Evolutionary conservation across 1,140 invertebrate species (phyloP), one percentile per base, ranked within the genome.

Genomic region (Rhynchophorus ferrugineus): DNA sequence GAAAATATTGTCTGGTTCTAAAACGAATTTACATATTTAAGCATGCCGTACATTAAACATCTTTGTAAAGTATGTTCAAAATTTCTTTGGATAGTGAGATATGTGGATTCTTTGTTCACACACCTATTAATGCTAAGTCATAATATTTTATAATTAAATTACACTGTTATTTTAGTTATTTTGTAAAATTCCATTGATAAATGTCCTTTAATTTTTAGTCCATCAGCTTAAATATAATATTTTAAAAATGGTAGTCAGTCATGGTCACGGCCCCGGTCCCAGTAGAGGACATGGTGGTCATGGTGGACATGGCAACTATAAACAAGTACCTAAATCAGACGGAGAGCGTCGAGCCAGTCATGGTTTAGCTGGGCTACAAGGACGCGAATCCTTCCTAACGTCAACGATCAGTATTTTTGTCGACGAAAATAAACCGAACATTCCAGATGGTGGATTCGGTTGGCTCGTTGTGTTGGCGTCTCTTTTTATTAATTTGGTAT

Each of bases 391-490:
- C 13, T 52, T 55, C 34, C 36, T 51, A 16, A 59, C 42, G 38
- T 52, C 20, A 16, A 24, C 43, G 14, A 58, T 58, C 22, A 48
- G 49, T 18, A 11, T 57, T 33, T 52, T 50, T 6, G 46, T 57
- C 3, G 49, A 44, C 0, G 19, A 13, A 0, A 38, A 59, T 7
- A 76, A 76, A 58, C 71, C 78, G 0, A 71, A 71, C 17, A 77
- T 83, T 16, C 83, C 83, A 0, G 83, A 85, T 49, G 83, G 83
- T 7, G 81, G 80, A 20, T 91, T 82, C 81, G 90, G 91, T 0
- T 94, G 91, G 91, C 78, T 94, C 8, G 86, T 95, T 0, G 89
- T 95, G 0, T 66, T 84, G 3, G 81, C 89, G 0, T 89, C 89
- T 0, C 78, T 95, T 45, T 64, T 93, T 33, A 84, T 92, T 35